Evolutionary conservation across 30 jellyfish, hydroid and myxozoan species (phyloP).

Genomic region (Chironex yamaguchii): DNA sequence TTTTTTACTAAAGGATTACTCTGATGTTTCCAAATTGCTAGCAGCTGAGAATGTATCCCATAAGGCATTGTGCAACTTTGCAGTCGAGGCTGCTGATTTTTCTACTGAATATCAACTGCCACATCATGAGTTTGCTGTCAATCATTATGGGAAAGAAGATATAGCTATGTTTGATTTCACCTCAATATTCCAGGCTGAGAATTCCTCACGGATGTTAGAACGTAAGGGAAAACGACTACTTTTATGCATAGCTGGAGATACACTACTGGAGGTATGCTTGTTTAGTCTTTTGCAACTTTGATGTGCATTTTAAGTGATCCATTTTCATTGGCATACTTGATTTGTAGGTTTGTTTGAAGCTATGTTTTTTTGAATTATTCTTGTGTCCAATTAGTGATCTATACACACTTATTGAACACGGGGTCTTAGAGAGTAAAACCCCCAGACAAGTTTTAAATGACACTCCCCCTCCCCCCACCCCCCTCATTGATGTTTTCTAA

Average conservation of each 20-base stretch:
- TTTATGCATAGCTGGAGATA: slow-evolving; percentile 93
- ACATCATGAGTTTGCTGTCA: slow-evolving; percentile 92
- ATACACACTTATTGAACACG: too few species aligned
- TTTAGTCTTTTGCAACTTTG: neutral
- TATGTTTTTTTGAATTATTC: too few species aligned
- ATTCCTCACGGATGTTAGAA: slow-evolving; percentile 89
- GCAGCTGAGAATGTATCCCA: slow-evolving; percentile 81
- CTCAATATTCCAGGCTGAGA: slow-evolving; percentile 91
- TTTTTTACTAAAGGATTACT: slow-evolving; percentile 52
- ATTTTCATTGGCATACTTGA: neutral
- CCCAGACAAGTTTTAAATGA: too few species aligned
- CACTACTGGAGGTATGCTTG: slow-evolving; percentile 80
- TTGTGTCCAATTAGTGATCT: too few species aligned
- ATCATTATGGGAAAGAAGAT: slow-evolving; percentile 93
- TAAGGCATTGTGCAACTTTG: slow-evolving; percentile 55
- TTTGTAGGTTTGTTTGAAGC: too few species aligned
- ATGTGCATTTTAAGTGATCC: neutral
- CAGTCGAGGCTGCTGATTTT: slow-evolving; percentile 94
- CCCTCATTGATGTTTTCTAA: too few species aligned
- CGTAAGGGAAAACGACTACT: slow-evolving; percentile 84
- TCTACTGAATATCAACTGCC: slow-evolving; percentile 94
- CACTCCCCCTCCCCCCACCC: too few species aligned
- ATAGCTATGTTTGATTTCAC: slow-evolving; percentile 98
- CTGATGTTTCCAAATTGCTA: slow-evolving; percentile 77
- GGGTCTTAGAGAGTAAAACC: too few species aligned